A percentile compares a stretch with the other conserved stretches of the same genome.
Conservation (phyloP, 2,113 vertebrate genomes). For the Gymnorhina tibicen region DNA sequence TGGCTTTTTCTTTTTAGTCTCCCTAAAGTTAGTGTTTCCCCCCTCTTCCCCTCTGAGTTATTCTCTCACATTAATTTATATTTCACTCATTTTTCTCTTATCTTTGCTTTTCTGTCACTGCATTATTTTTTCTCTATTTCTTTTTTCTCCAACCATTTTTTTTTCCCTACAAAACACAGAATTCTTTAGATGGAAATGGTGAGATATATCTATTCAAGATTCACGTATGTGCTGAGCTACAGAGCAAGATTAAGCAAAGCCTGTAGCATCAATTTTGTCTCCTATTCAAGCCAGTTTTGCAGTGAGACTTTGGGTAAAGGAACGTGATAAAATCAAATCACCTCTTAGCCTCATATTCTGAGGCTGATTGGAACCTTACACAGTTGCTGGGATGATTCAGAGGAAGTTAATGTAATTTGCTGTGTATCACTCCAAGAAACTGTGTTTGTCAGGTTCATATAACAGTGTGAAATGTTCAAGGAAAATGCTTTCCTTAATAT, state of each 20-base stretch:
- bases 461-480: not conserved
- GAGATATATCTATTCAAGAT: not conserved
- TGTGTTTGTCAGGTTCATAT: not conserved
- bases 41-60: not conserved
- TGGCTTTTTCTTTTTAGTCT: not conserved
- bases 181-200: not conserved
- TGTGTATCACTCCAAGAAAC: conserved; percentile 6
- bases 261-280: conserved; percentile 17
- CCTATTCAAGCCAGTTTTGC: conserved; percentile 2
- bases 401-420: conserved; percentile 47
- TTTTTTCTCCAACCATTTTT: not conserved
- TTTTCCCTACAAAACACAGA: not conserved
- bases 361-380: conserved; percentile 14
- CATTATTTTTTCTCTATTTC: not conserved
- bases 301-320: not conserved
- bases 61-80: not conserved
- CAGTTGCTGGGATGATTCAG: conserved; percentile 21
- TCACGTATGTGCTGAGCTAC: not conserved
- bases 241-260: not conserved
- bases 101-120: not conserved
- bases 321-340: conserved; percentile 44
- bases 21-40: not conserved
- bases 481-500: not conserved
- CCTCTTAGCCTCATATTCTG: conserved; percentile 18
- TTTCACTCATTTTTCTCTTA: not conserved